Percentiles rank a stretch among this genome's conserved stretches.
Conservation (phyloP, 1,140 invertebrate species). For the Lanistes nyassanus region DNA sequence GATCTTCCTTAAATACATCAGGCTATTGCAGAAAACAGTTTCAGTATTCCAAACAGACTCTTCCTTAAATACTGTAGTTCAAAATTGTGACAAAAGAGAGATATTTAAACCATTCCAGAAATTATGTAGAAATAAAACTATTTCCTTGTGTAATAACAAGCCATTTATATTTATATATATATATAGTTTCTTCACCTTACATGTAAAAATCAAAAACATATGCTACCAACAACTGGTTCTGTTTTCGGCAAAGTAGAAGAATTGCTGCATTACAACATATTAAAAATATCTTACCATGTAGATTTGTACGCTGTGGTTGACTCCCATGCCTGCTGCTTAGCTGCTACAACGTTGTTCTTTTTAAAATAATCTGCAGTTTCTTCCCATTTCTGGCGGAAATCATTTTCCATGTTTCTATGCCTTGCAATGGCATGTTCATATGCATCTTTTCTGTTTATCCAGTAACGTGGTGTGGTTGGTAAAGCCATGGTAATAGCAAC, state of each 20-base stretch:
- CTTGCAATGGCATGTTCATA: conserved; percentile 62
- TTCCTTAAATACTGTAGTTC: neutral
- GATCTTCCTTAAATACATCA: neutral
- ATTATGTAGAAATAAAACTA: neutral
- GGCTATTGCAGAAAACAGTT: neutral
- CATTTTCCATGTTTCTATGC: conserved; percentile 52
- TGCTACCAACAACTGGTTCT: neutral
- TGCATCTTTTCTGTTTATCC: conserved; percentile 60
- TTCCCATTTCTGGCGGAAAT: conserved; percentile 57
- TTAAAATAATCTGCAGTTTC: conserved; percentile 48
- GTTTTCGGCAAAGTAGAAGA: too few species aligned
- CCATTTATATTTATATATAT: neutral
- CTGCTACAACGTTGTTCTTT: conserved; percentile 40
- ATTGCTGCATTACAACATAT: neutral
- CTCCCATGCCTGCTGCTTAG: conserved; percentile 57
- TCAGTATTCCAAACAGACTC: neutral
- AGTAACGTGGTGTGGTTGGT: conserved; percentile 56
- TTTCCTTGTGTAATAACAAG: neutral
- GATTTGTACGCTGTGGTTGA: conserved; percentile 50
- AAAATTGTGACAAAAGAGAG: too few species aligned
- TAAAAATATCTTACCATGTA: conserved; percentile 41
- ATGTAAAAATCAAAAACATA: neutral
- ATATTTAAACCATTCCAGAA: neutral
- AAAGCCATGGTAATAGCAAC: conserved; percentile 51
- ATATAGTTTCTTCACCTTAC: neutral